These are phyloP conservation scores for Bubalus kerabau DNA, from an alignment of 2,113 vertebrate genomes.

Conservation along the genomic window DNA sequence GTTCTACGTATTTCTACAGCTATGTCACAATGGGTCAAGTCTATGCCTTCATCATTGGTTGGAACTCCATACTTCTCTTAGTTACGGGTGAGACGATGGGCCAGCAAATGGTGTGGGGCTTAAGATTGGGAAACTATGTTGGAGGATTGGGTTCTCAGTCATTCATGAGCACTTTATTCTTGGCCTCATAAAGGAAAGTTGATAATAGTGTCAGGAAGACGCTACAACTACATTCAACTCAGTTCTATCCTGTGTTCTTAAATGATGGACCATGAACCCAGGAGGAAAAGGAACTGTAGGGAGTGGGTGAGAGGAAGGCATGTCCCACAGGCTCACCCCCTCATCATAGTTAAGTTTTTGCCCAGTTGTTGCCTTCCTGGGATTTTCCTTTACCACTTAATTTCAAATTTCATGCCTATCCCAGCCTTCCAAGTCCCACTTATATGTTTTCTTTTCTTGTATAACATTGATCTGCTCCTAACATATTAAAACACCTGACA, in stretches of 20 bases:
- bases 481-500: not conserved
- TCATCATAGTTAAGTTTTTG: not conserved
- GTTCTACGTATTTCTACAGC: fast-evolving
- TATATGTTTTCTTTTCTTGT: not conserved
- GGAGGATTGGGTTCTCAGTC: not conserved
- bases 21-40: not conserved
- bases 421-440: not conserved
- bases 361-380: not conserved
- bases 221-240: not conserved
- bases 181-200: not conserved
- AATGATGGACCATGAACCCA: not conserved
- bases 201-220: not conserved
- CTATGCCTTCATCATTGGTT: not conserved
- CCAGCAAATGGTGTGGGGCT: not conserved
- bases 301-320: fast-evolving
- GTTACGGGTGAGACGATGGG: fast-evolving
- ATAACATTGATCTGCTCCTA: not conserved
- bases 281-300: not conserved
- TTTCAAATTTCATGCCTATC: not conserved
- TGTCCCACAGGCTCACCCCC: not conserved
- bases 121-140: not conserved
- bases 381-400: not conserved
- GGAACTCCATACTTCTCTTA: not conserved
- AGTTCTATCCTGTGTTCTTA: not conserved
- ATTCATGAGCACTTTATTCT: not conserved